Conservation (phyloP, 2,888 invertebrate genomes). For the Pterostichus niger region DNA sequence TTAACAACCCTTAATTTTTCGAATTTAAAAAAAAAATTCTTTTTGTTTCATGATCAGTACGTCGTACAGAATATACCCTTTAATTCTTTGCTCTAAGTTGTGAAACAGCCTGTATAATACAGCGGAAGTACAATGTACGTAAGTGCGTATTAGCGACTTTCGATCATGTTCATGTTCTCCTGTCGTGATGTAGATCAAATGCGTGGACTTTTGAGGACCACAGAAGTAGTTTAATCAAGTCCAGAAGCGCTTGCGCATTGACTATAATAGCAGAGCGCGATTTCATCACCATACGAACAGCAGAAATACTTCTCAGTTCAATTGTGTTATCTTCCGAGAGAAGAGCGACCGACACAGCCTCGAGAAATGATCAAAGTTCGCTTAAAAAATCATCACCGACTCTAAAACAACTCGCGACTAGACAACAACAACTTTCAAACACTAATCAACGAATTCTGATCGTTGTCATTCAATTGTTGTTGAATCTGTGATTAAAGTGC, state of each 20-base stretch:
- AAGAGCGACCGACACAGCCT: slow-evolving; percentile 5
- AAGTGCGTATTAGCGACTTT: too few species aligned
- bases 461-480: neutral
- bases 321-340: slow-evolving; percentile 43
- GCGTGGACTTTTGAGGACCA: slow-evolving; percentile 13
- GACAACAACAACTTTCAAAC: too few species aligned
- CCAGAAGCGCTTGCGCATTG: slow-evolving; percentile 20
- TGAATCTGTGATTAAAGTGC: slow-evolving; percentile 28
- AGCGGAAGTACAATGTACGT: too few species aligned
- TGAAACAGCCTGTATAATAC: too few species aligned
- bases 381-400: slow-evolving; percentile 39
- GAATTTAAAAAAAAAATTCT: too few species aligned
- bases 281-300: slow-evolving; percentile 49
- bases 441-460: neutral
- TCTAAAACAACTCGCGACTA: neutral
- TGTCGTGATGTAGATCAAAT: slow-evolving; percentile 11
- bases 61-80: too few species aligned
- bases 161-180: neutral
- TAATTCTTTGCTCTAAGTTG: too few species aligned
- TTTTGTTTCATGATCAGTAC: too few species aligned
- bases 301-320: slow-evolving; percentile 34
- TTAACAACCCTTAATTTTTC: too few species aligned
- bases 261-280: slow-evolving; percentile 35
- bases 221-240: slow-evolving; percentile 43
- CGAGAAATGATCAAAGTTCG: slow-evolving; percentile 55